Percentiles rank a stretch among this genome's conserved stretches.
Evolutionary conservation across 2,113 vertebrate genomes (phyloP).

Genomic region (Tychaedon coryphoeus): DNA sequence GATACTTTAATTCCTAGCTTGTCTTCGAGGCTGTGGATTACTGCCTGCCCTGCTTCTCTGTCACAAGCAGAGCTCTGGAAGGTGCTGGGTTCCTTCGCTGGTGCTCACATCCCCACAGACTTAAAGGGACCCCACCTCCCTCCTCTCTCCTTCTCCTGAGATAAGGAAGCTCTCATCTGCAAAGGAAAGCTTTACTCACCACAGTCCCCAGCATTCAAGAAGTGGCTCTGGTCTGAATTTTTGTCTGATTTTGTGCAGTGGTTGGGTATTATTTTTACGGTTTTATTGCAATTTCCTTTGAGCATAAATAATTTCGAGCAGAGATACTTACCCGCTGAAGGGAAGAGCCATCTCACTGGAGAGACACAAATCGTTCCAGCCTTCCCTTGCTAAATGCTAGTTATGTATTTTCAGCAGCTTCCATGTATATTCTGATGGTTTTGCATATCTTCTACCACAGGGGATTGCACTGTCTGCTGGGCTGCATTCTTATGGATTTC

Average conservation of each 20-base stretch:
- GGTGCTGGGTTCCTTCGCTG: fast-evolving
- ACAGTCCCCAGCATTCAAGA: neutral
- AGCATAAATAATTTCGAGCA: neutral
- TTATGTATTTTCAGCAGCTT: neutral
- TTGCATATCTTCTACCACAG: neutral
- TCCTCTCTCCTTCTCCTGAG: too few species aligned
- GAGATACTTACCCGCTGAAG: neutral
- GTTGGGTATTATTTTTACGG: neutral
- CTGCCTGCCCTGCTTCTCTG: neutral
- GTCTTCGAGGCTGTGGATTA: neutral
- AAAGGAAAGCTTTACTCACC: neutral
- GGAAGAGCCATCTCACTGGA: neutral
- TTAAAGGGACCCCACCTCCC: neutral
- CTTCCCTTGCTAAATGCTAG: neutral
- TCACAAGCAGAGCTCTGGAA: neutral
- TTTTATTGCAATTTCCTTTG: neutral
- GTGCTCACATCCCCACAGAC: fast-evolving
- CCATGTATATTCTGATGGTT: neutral
- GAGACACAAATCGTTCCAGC: neutral
- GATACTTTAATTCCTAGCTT: neutral
- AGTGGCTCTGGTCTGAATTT: neutral
- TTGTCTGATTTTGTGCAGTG: neutral
- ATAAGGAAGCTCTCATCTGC: neutral
- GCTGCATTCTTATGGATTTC: neutral
- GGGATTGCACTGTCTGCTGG: neutral